Percentiles rank a stretch among this genome's conserved stretches.
Conservation (phyloP, 2,797 vertebrate species). For the Hylomyscus alleni region DNA sequence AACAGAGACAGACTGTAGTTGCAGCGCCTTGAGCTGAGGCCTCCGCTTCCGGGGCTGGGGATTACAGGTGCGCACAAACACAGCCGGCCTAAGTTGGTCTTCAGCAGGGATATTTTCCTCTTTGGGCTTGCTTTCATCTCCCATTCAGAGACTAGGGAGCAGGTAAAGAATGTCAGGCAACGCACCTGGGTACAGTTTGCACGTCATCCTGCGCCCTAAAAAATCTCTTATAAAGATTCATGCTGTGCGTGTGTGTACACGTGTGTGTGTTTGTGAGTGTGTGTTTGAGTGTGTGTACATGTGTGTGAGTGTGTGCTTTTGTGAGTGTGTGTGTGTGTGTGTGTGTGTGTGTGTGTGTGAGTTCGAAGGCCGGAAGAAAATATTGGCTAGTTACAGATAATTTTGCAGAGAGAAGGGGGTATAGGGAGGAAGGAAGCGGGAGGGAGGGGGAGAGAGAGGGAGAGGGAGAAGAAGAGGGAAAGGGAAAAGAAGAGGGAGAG, state of each 20-base stretch:
- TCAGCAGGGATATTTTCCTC: background rate
- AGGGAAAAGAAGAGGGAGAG: too few species aligned
- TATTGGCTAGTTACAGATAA: background rate
- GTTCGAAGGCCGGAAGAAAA: background rate
- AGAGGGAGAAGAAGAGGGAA: too few species aligned
- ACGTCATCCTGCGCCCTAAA: background rate
- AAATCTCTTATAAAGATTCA: background rate
- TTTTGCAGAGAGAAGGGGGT: background rate
- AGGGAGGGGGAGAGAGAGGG: rapidly evolving
- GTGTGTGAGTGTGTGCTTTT: background rate
- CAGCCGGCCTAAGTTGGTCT: background rate
- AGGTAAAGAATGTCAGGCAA: background rate
- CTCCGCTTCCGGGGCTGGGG: too few species aligned
- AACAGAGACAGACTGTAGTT: background rate
- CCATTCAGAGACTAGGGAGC: background rate
- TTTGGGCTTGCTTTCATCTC: background rate
- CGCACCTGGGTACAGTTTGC: background rate
- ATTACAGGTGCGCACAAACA: background rate
- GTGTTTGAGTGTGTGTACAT: background rate
- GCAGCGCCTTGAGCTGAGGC: background rate
- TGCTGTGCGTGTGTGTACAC: background rate
- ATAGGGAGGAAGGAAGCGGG: background rate
- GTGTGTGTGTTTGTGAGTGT: background rate
- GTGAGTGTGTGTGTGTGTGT: background rate
- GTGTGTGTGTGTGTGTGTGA: background rate